Evolutionary conservation across 2,113 vertebrate genomes (phyloP).

Genomic region (Jacana jacana): DNA sequence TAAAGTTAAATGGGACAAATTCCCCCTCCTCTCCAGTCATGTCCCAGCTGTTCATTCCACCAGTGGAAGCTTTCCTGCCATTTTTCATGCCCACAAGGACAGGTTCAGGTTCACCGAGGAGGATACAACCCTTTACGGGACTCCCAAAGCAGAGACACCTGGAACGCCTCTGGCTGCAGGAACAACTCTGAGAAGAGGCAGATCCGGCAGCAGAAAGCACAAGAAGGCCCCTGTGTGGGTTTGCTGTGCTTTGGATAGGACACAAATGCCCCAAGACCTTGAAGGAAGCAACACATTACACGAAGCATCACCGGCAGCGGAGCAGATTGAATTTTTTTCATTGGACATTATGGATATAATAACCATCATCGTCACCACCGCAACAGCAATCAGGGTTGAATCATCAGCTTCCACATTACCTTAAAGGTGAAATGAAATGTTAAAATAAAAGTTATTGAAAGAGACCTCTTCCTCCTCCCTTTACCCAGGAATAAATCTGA

Average conservation of each 20-base stretch:
- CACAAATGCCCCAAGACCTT: fast-evolving
- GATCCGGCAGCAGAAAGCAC: not conserved
- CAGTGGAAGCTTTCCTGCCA: not conserved
- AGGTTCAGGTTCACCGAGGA: fast-evolving
- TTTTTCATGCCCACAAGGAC: not conserved
- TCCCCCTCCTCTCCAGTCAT: not conserved
- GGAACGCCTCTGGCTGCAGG: too few species aligned
- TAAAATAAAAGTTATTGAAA: not conserved
- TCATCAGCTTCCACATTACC: not conserved
- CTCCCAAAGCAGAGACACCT: not conserved
- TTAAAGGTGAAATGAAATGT: not conserved
- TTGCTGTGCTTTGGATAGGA: not conserved
- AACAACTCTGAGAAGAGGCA: not conserved
- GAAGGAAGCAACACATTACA: not conserved
- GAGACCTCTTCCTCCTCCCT: not conserved
- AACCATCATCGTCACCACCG: not conserved
- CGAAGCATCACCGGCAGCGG: not conserved
- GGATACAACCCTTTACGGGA: fast-evolving
- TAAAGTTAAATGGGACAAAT: not conserved
- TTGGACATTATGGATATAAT: not conserved
- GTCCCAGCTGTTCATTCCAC: not conserved
- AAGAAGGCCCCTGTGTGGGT: fast-evolving
- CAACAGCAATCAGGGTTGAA: not conserved
- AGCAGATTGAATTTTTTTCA: not conserved
- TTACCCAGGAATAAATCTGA: not conserved